phyloP scores from a whole-genome alignment of 2,113 vertebrate genomes.

The Tetrao urogallus region DNA sequence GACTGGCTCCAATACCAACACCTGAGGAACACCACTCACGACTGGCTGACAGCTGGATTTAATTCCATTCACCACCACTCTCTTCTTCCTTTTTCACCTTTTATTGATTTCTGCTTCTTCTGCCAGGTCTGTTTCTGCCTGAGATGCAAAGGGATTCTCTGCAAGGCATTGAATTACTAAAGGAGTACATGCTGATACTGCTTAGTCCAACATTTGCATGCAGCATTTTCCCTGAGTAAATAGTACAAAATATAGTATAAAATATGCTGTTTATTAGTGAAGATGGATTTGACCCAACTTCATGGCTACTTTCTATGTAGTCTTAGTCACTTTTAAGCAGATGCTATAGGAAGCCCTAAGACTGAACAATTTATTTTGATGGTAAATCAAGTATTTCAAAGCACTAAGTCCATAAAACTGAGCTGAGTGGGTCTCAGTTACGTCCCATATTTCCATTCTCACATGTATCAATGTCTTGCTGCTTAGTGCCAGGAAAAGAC shows the following conservation, averaged over 20 bases:
- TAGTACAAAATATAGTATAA: neutral
- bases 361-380: neutral
- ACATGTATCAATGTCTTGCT: slow-evolving; percentile 22
- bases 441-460: slow-evolving; percentile 33
- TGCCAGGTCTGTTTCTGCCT: neutral
- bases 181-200: neutral
- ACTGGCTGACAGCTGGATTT: no score
- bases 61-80: no score
- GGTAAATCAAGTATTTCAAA: neutral
- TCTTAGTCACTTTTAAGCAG: neutral
- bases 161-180: neutral
- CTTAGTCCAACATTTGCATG: neutral
- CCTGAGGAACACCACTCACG: no score
- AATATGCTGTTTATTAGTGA: neutral
- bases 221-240: neutral
- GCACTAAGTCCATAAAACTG: fast-evolving
- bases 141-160: neutral
- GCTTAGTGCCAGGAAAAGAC: slow-evolving; percentile 17
- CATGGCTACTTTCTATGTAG: neutral
- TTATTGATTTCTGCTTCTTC: neutral
- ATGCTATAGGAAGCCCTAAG: neutral
- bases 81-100: neutral
- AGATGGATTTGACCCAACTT: neutral
- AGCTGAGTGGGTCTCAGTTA: neutral
- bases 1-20: no score